These are phyloP conservation scores for Epinotia demarniana DNA, from an alignment of 2,888 invertebrate species.

Conservation along the genomic window DNA sequence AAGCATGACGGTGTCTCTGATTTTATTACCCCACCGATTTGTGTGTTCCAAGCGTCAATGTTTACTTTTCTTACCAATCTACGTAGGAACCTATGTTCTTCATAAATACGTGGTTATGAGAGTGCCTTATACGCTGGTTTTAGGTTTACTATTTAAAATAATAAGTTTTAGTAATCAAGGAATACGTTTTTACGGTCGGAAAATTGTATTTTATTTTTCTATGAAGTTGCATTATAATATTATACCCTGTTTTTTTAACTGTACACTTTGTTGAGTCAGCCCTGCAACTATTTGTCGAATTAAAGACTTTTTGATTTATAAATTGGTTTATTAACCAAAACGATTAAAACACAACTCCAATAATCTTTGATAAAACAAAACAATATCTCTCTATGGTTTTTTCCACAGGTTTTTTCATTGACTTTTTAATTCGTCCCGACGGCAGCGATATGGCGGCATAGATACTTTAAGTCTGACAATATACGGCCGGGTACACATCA, in stretches of 20 bases:
- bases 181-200: slow-evolving; percentile 25
- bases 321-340: too few relatives aligned
- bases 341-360: too few relatives aligned
- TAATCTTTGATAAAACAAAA: too few relatives aligned
- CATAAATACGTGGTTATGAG: background rate
- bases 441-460: too few relatives aligned
- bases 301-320: too few relatives aligned
- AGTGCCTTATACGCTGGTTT: slow-evolving; percentile 17
- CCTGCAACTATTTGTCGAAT: too few relatives aligned
- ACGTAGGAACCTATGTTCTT: slow-evolving; percentile 1
- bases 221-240: slow-evolving; percentile 14
- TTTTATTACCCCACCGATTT: slow-evolving; percentile 43
- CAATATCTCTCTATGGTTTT: too few relatives aligned
- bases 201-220: slow-evolving; percentile 12
- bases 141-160: slow-evolving; percentile 23
- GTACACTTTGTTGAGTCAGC: too few relatives aligned
- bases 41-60: slow-evolving; percentile 37
- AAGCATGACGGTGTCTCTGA: slow-evolving; percentile 41
- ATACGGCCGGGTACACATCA: too few relatives aligned
- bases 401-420: too few relatives aligned
- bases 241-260: background rate
- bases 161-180: slow-evolving; percentile 24
- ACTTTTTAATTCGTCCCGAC: too few relatives aligned
- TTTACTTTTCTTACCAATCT: slow-evolving; percentile 27
- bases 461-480: too few relatives aligned